Conservation (phyloP, 2,113 vertebrate species). For the Butorides virescens region DNA sequence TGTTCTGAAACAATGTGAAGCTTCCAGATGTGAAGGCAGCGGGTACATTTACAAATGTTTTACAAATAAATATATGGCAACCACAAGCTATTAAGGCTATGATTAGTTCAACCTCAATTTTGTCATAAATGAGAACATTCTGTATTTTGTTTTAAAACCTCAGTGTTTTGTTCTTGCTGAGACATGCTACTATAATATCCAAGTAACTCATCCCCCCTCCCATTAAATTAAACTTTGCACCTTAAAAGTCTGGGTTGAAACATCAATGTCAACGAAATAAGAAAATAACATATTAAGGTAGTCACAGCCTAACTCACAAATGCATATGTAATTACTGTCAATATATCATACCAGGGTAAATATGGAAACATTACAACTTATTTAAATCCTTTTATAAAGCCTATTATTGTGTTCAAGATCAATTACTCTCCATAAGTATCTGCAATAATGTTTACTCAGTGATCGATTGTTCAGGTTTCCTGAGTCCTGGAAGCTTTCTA, state of each 20-base stretch:
- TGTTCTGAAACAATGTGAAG: background rate
- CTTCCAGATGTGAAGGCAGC: constrained; percentile 2
- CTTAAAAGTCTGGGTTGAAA: background rate
- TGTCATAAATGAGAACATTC: constrained; percentile 20
- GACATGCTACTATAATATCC: background rate
- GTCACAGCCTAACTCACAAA: background rate
- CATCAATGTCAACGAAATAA: background rate
- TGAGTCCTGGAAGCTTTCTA: constrained; percentile 55
- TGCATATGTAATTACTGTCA: background rate
- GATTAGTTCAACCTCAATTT: constrained; percentile 6
- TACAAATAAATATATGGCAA: constrained; percentile 14
- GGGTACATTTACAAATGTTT: background rate
- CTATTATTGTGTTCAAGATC: constrained; percentile 48
- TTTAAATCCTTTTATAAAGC: constrained; percentile 31
- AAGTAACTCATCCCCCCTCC: background rate
- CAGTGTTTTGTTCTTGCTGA: background rate
- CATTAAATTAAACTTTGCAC: background rate
- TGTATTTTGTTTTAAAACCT: background rate
- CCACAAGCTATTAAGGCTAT: background rate
- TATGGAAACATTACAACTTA: constrained; percentile 23
- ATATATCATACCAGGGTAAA: background rate
- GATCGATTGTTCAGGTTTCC: constrained; percentile 65
- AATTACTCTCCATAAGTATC: constrained; percentile 32
- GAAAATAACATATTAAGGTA: background rate
- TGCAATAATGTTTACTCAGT: constrained; percentile 55